Base-by-base conservation (phyloP, 2,797 vertebrate species). In the Clarias fuscus region DNA sequence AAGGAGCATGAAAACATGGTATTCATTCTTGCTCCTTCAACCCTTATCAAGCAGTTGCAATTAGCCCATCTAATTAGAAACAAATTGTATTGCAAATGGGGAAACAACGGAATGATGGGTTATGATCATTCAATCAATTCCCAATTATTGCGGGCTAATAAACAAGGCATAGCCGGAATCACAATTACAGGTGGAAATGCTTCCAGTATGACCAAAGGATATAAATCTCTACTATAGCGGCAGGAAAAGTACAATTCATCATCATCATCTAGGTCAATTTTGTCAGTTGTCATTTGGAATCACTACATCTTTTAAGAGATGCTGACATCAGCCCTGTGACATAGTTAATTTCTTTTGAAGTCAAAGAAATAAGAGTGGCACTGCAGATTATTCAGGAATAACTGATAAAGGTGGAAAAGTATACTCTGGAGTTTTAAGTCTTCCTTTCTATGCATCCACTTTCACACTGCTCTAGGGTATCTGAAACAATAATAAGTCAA, bases 361-460 rank as follows among this genome's bases (percentile, higher is more conserved):
- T 40, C 76, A 65, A 56, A 85, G 70, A 90, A 87, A 80, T 84
- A 88, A 70, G 70, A 56, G 71, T 85, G 88, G 58, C 58, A 88
- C 85, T 79, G 82, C 83, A 87, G 88, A 88, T 90, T 86, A 89
- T 88, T 86, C 83, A 88, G 85, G 56, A 84, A 85, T 30, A 81
- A 89, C 82, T 86, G 90, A 90, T 90, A 89, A 89, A 81, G 73
- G 62, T 83, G 76, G 67, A 33, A 90, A 89, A 86, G 79, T 86
- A 56, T 85, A 82, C 86, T 88, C 83, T 85, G 62, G 81, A 89
- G 88, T 71, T 89, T 88, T 86, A 90, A 91, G 77, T 68, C 82
- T 81, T 37, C 79, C 70, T 89, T 83, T 89, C 85, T 90, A 87
- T 87, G 72, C 59, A 15, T 7, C 14, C 59, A 83, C 82, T 86